Evolutionary conservation across 1,140 invertebrate species (phyloP).

Genomic region (Orchestia grillus): DNA sequence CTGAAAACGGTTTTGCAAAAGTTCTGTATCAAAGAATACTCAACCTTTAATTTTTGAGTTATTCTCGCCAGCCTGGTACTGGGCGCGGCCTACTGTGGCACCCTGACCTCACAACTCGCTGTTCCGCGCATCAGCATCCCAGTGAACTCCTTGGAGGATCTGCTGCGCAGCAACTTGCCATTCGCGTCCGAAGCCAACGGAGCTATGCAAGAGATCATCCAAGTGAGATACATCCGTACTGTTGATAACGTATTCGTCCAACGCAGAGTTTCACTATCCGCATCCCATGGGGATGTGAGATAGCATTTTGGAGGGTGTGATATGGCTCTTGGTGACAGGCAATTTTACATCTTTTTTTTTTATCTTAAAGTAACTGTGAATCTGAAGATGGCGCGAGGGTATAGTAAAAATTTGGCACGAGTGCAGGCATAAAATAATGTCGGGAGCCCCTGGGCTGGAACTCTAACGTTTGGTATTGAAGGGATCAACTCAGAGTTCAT

Average conservation of each 20-base stretch:
- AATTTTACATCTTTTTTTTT: too few relatives aligned
- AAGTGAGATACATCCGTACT: not conserved
- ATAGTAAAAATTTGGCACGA: too few relatives aligned
- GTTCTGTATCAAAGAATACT: not conserved
- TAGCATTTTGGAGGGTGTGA: too few relatives aligned
- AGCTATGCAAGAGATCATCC: not conserved
- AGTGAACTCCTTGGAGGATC: conserved; percentile 7
- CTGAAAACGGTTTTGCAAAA: not conserved
- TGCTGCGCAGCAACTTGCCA: not conserved
- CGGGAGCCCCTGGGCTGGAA: too few relatives aligned
- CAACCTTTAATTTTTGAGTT: not conserved
- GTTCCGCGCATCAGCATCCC: not conserved
- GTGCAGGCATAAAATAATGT: too few relatives aligned
- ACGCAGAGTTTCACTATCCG: too few relatives aligned
- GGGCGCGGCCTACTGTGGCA: not conserved
- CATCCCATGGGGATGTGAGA: too few relatives aligned
- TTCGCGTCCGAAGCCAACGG: not conserved
- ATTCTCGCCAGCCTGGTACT: conserved; percentile 2
- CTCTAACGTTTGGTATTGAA: not conserved
- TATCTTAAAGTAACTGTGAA: too few relatives aligned
- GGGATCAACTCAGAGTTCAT: too few relatives aligned
- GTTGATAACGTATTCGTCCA: not conserved
- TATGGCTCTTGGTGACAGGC: too few relatives aligned
- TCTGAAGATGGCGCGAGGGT: too few relatives aligned
- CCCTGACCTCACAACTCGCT: conserved; percentile 12